Evolutionary conservation across 2,113 vertebrate species (phyloP), one percentile per base, ranked within the genome.

Genomic region (Bos javanicus): DNA sequence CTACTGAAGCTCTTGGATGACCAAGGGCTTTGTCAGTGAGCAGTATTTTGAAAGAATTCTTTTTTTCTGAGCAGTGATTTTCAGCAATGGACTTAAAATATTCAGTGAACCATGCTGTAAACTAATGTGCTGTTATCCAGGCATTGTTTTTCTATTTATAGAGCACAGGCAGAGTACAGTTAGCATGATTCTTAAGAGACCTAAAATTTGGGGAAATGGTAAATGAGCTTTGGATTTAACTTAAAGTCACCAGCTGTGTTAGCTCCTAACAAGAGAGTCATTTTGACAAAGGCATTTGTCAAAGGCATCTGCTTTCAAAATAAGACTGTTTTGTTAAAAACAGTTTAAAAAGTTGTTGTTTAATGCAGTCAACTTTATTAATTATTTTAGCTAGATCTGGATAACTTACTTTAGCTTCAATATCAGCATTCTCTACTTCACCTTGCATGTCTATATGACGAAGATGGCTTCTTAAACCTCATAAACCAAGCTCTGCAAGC

Each of bases 361-460:
- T 33, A 81, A 48, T 81, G 16, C 46, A 33, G 28, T 81, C 46
- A 33, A 6, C 46, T 81, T 50, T 48, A 33, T 81, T 80, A 80
- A 50, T 81, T 50, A 21, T 50, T 30, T 50, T 33, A 6, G 28
- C 78, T 81, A 81, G 46, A 33, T 81, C 28, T 81, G 78, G 28
- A 50, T 81, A 33, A 81, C 28, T 81, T 50, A 30, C 19, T 81
- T 81, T 81, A 81, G 46, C 26, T 81, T 81, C 5, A 6, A 11
- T 48, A 50, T 33, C 16, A 50, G 16, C 28, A 50, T 16, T 33
- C 17, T 26, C 76, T 81, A 9, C 16, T 81, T 50, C 9, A 81
- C 16, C 16, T 33, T 81, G 9, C 28, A 50, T 5, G 0, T 50
- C 46, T 50, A 33, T 80, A 30, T 33, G 26, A 33, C 0, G 0